phyloP scores from a whole-genome alignment of 37 sponge, comb jelly and placozoan genomes.

The Oopsacas minuta region DNA sequence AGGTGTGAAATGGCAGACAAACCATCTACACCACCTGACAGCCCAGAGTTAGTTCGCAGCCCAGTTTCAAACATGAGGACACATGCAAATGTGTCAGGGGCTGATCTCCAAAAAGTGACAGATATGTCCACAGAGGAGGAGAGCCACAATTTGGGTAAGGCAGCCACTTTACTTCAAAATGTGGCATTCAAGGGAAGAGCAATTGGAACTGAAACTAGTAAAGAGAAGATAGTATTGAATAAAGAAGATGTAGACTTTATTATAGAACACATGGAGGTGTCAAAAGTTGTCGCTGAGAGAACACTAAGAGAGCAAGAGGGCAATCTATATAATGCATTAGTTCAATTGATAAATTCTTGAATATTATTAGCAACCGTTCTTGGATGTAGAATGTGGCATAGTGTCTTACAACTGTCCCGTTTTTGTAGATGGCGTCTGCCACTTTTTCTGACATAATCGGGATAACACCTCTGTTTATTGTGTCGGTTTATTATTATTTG shows the following conservation, averaged over 20 bases:
- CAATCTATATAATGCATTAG: neutral
- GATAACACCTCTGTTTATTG: too few relatives aligned
- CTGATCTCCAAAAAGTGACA: neutral
- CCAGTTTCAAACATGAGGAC: neutral
- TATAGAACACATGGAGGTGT: slow-evolving; percentile 2
- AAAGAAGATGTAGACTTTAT: neutral
- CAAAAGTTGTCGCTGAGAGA: slow-evolving; percentile 10
- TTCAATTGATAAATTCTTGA: neutral
- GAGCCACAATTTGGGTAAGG: neutral
- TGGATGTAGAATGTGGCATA: neutral
- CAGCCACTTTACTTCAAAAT: neutral
- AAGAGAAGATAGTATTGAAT: neutral
- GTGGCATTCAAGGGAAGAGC: neutral
- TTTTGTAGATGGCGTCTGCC: too few relatives aligned
- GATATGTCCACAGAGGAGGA: neutral
- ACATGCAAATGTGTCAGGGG: neutral
- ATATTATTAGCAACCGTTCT: neutral
- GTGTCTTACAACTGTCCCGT: too few relatives aligned
- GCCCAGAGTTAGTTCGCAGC: neutral
- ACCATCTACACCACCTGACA: neutral
- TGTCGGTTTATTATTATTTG: too few relatives aligned
- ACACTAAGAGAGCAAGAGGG: neutral
- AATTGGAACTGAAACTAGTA: neutral
- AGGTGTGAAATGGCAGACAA: neutral
- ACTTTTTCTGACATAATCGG: too few relatives aligned